A percentile compares a stretch with the other conserved stretches of the same genome.
phyloP scores from a whole-genome alignment of 2,888 invertebrate genomes.

The Apotomis betuletana region DNA sequence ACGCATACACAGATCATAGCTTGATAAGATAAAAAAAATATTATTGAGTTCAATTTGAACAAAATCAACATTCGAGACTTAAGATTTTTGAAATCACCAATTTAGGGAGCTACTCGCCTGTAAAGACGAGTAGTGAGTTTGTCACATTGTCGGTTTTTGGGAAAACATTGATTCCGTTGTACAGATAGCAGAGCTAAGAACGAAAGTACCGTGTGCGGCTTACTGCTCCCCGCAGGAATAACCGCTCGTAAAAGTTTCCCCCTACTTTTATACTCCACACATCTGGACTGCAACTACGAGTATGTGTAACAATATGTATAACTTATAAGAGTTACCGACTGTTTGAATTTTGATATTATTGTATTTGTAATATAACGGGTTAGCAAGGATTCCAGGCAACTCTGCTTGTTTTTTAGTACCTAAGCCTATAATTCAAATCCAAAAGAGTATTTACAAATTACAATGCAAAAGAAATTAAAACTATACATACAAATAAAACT shows the following conservation, averaged over 20 bases:
- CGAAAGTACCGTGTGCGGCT: slow-evolving; percentile 43
- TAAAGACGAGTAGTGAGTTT: neutral
- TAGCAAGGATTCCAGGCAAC: too few species aligned
- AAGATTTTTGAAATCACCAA: too few species aligned
- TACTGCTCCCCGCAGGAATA: slow-evolving; percentile 69
- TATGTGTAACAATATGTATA: slow-evolving; percentile 37
- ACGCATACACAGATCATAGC: slow-evolving; percentile 52
- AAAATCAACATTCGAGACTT: too few species aligned
- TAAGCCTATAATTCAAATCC: too few species aligned
- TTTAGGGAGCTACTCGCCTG: too few species aligned
- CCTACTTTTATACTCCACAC: slow-evolving; percentile 74
- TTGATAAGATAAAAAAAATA: too few species aligned
- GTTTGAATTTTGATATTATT: slow-evolving; percentile 17
- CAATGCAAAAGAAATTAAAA: too few species aligned
- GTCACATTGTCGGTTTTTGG: neutral
- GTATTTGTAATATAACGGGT: neutral
- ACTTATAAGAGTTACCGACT: slow-evolving; percentile 28
- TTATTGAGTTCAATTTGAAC: too few species aligned
- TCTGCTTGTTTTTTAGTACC: too few species aligned
- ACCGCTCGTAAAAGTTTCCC: slow-evolving; percentile 74
- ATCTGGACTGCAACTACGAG: slow-evolving; percentile 49
- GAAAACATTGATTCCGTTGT: neutral
- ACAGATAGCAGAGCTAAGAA: slow-evolving; percentile 1
- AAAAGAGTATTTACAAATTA: too few species aligned
- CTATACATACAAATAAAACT: too few species aligned